Evolutionary conservation across 2,113 vertebrate genomes (phyloP).

Genomic region (Thymallus thymallus): DNA sequence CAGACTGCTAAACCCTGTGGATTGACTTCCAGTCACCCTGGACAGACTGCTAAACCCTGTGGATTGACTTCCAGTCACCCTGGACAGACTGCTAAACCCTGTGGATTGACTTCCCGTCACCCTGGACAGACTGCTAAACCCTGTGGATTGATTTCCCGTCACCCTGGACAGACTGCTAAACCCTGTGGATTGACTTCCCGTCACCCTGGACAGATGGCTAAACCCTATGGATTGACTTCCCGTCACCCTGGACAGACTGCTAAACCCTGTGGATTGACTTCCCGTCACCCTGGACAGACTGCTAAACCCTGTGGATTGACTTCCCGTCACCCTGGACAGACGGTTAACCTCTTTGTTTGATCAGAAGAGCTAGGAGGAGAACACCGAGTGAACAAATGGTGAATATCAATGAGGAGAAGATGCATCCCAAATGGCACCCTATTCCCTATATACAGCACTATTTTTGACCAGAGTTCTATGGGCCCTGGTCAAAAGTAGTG

Average conservation of each 20-base stretch:
- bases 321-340: constrained; percentile 2
- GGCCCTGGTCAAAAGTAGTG: too few species aligned
- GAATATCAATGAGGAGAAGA: too few species aligned
- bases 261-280: constrained; percentile 34
- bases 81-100: too few species aligned
- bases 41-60: neutral
- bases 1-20: neutral
- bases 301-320: constrained; percentile 28
- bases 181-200: constrained; percentile 35
- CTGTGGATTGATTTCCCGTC: constrained; percentile 35
- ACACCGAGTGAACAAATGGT: too few species aligned
- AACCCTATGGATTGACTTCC: constrained; percentile 35
- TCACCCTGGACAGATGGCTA: too few species aligned
- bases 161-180: too few species aligned
- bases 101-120: constrained; percentile 34
- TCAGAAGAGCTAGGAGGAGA: too few species aligned
- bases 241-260: neutral
- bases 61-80: constrained; percentile 32
- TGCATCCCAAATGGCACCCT: too few species aligned
- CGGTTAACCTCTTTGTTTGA: too few species aligned
- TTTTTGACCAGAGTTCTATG: too few species aligned
- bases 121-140: too few species aligned
- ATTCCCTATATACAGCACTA: too few species aligned
- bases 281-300: neutral
- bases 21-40: constrained; percentile 31